A percentile compares a stretch with the other conserved stretches of the same genome.
phyloP scores from a whole-genome alignment of 1,140 invertebrate species.

The Temnothorax nylanderi region DNA sequence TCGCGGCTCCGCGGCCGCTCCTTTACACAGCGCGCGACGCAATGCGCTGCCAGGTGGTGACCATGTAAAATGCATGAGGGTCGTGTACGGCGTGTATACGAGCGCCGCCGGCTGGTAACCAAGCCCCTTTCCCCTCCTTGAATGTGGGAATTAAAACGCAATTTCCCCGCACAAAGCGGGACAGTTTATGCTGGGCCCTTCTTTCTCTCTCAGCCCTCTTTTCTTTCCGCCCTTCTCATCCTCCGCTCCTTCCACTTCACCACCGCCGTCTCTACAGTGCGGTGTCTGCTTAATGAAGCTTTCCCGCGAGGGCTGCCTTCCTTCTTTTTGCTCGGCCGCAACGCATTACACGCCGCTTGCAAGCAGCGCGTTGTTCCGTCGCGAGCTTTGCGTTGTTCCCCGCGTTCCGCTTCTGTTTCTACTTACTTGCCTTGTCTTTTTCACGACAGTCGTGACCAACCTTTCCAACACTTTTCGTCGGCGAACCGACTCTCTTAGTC shows the following conservation, averaged over 20 bases:
- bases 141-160: slow-evolving; percentile 86
- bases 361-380: slow-evolving; percentile 59
- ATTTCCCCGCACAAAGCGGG: slow-evolving; percentile 84
- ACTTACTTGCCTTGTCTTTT: slow-evolving; percentile 27
- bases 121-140: slow-evolving; percentile 68
- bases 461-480: neutral
- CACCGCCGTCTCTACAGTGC: slow-evolving; percentile 63
- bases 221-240: slow-evolving; percentile 30
- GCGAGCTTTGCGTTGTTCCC: slow-evolving; percentile 49
- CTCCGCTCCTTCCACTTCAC: slow-evolving; percentile 54
- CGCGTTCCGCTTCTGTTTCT: slow-evolving; percentile 13
- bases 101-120: slow-evolving; percentile 71
- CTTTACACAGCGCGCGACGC: slow-evolving; percentile 55
- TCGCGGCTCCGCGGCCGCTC: slow-evolving; percentile 40
- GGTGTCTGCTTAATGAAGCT: slow-evolving; percentile 83
- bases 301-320: slow-evolving; percentile 75
- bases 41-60: slow-evolving; percentile 71
- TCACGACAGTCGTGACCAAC: neutral
- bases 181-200: slow-evolving; percentile 83
- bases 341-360: slow-evolving; percentile 62
- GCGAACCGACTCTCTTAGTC: neutral
- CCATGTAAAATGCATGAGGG: slow-evolving; percentile 83
- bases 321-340: slow-evolving; percentile 73
- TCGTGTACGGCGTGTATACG: slow-evolving; percentile 78
- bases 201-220: slow-evolving; percentile 27